Evolutionary conservation across 2,113 vertebrate genomes (phyloP).

Genomic region (Odobenus rosmarus): DNA sequence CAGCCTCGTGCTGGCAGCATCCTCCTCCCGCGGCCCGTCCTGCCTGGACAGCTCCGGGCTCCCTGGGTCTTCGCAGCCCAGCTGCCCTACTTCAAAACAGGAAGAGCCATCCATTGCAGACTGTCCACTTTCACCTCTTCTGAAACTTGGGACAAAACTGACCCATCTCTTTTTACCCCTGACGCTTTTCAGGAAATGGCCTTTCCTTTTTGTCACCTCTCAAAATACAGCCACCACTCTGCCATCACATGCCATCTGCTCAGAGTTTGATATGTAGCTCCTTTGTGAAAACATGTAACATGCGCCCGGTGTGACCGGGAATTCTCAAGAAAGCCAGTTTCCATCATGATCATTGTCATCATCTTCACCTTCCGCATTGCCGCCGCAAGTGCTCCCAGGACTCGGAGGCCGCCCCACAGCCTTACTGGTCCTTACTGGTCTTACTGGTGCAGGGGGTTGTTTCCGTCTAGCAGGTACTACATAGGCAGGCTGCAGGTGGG

Average conservation of each 20-base stretch:
- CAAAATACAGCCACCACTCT: neutral
- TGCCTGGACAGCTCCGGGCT: fast-evolving
- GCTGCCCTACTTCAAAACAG: fast-evolving
- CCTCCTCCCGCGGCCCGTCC: fast-evolving
- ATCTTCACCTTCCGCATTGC: fast-evolving
- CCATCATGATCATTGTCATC: fast-evolving
- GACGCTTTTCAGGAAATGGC: neutral
- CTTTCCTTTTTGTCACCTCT: neutral
- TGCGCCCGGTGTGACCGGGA: neutral
- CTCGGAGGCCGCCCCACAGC: fast-evolving
- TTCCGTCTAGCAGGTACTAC: fast-evolving
- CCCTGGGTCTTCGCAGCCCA: neutral
- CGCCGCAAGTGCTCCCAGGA: fast-evolving
- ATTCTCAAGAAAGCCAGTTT: fast-evolving
- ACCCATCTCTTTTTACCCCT: fast-evolving
- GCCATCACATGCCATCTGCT: fast-evolving
- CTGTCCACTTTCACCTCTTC: neutral
- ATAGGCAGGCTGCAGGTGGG: neutral
- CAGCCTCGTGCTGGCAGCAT: neutral
- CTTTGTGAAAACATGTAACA: fast-evolving
- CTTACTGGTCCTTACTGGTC: fast-evolving
- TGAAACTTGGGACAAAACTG: neutral
- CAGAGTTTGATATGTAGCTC: fast-evolving
- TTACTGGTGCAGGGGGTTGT: fast-evolving
- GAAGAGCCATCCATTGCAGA: fast-evolving